Evolutionary conservation across 2,113 vertebrate species (phyloP).

Genomic region (Protomyctophum bolini): DNA sequence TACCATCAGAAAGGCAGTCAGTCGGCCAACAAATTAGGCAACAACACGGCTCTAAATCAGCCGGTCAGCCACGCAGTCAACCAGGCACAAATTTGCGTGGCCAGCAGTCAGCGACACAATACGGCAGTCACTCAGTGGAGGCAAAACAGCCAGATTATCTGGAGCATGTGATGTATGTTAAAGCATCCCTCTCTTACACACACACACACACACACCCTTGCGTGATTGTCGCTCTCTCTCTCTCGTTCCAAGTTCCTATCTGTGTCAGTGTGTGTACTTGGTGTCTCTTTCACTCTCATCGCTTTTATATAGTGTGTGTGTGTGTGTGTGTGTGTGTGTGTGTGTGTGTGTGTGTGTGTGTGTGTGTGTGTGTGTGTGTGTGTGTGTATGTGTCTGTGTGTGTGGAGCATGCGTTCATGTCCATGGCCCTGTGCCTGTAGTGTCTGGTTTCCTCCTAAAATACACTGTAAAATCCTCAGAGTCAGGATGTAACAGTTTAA

Average conservation of each 20-base stretch:
- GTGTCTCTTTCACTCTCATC: not conserved
- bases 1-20: conserved; percentile 1
- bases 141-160: conserved; percentile 49
- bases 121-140: conserved; percentile 31
- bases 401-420: not conserved
- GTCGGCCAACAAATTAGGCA: conserved; percentile 1
- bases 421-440: not conserved
- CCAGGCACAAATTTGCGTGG: not conserved
- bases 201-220: not conserved
- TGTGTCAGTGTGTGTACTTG: not conserved
- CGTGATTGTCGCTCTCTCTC: conserved; percentile 39
- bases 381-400: too few species aligned
- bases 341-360: not conserved
- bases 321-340: too few species aligned
- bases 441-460: not conserved
- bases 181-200: not conserved
- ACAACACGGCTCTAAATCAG: not conserved
- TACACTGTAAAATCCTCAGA: too few species aligned
- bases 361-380: too few species aligned
- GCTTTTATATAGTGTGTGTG: too few species aligned
- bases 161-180: conserved; percentile 58
- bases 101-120: conserved; percentile 6
- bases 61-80: not conserved
- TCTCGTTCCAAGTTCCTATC: not conserved
- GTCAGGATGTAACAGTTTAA: too few species aligned